phyloP scores from a whole-genome alignment of 2,888 invertebrate genomes.

The Cataglyphis rosenhaueri region DNA sequence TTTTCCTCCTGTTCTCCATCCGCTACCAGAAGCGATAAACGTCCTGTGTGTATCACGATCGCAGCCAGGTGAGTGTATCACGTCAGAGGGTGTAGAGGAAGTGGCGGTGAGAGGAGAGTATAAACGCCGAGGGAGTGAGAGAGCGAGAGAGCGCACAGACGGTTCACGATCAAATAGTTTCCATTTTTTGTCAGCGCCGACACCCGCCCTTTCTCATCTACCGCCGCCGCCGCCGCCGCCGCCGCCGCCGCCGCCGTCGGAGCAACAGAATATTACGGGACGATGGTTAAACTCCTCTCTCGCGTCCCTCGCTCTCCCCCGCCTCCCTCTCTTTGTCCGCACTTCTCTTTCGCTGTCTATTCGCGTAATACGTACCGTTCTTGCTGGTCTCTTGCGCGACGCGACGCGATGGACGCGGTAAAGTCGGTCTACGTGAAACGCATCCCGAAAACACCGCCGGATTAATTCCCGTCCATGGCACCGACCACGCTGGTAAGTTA shows the following conservation, averaged over 20 bases:
- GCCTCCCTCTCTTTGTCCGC: conserved; percentile 63
- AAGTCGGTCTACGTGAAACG: conserved; percentile 55
- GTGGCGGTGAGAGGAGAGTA: conserved; percentile 29
- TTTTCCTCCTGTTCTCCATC: conserved; percentile 44
- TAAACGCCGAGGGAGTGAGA: conserved; percentile 10
- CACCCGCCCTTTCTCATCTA: conserved; percentile 73
- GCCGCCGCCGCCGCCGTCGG: conserved; percentile 62
- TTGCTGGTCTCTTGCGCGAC: conserved; percentile 34
- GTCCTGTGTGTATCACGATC: conserved; percentile 64
- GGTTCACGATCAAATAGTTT: conserved; percentile 83
- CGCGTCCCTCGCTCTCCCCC: conserved; percentile 34
- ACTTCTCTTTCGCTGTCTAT: conserved; percentile 59
- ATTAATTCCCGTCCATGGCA: conserved; percentile 47
- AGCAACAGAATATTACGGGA: conserved; percentile 74
- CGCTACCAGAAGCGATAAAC: conserved; percentile 53
- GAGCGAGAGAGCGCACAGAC: conserved; percentile 50
- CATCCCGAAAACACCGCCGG: conserved; percentile 45
- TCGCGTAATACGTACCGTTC: conserved; percentile 62
- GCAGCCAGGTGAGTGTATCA: conserved; percentile 58
- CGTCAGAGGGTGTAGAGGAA: conserved; percentile 48
- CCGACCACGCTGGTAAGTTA: conserved; percentile 26
- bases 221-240: conserved; percentile 52
- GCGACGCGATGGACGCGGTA: conserved; percentile 26
- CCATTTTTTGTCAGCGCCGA: conserved; percentile 77
- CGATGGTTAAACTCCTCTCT: conserved; percentile 75